These are phyloP conservation scores for Desmodus rotundus DNA, from an alignment of 2,113 vertebrate genomes.

Conservation along the genomic window DNA sequence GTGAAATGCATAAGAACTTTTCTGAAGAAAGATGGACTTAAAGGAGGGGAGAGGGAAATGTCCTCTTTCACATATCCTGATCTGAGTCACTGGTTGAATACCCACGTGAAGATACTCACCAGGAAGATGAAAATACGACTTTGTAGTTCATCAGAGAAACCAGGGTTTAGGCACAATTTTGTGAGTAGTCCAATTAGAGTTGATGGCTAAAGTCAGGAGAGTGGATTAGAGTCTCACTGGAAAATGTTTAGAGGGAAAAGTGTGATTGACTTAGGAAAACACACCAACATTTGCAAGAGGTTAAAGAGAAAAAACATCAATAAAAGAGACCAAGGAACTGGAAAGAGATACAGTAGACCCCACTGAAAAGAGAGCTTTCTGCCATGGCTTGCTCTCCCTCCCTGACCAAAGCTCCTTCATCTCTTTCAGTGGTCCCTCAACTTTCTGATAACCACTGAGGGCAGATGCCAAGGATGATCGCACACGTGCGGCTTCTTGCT, in stretches of 20 bases:
- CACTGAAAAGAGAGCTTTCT: neutral
- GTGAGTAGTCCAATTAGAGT: neutral
- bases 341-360: accelerated
- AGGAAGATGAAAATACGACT: neutral
- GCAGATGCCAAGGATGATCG: neutral
- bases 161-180: neutral
- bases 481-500: neutral
- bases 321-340: neutral
- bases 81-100: neutral
- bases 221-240: neutral
- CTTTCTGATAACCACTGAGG: neutral
- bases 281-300: neutral
- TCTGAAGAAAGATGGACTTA: neutral
- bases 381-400: neutral
- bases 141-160: neutral
- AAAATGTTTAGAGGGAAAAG: neutral
- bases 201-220: neutral
- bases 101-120: neutral
- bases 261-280: neutral
- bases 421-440: neutral
- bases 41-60: neutral
- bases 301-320: neutral
- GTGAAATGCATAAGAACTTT: neutral
- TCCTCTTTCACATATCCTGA: neutral
- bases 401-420: accelerated